These are phyloP conservation scores for Acanthopleura granulata DNA, from an alignment of 2,888 invertebrate species.

Conservation along the genomic window DNA sequence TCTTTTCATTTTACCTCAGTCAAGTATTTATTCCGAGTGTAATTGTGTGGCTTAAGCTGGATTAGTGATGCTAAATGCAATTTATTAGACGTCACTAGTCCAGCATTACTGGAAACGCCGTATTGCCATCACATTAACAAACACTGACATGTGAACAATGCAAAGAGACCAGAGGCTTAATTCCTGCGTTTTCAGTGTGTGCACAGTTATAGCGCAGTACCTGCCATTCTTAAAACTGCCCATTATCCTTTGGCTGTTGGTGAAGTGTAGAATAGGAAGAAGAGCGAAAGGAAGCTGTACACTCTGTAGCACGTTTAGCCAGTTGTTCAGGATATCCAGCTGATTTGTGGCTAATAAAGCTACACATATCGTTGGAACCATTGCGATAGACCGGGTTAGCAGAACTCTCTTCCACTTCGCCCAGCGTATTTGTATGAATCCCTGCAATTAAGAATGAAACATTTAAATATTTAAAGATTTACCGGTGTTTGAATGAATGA, in stretches of 20 bases:
- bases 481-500: neutral
- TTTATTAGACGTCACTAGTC: too few relatives aligned
- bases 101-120: too few relatives aligned
- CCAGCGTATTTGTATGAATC: constrained; percentile 88
- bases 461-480: neutral
- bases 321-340: constrained; percentile 84
- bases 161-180: too few relatives aligned
- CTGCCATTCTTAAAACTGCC: constrained; percentile 84
- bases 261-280: constrained; percentile 87
- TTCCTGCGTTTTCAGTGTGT: too few relatives aligned
- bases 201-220: constrained; percentile 27
- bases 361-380: constrained; percentile 73
- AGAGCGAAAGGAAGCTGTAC: constrained; percentile 88
- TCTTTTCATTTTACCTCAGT: too few relatives aligned
- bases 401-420: constrained; percentile 87
- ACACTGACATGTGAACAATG: too few relatives aligned
- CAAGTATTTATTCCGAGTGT: too few relatives aligned
- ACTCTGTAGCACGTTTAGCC: constrained; percentile 87
- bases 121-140: too few relatives aligned
- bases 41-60: too few relatives aligned
- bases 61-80: too few relatives aligned
- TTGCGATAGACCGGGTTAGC: constrained; percentile 87
- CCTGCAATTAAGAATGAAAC: constrained; percentile 68
- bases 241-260: constrained; percentile 84
- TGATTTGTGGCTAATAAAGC: constrained; percentile 73